phyloP scores from a whole-genome alignment of 2,113 vertebrate species.

The Chionodraco myersi region DNA sequence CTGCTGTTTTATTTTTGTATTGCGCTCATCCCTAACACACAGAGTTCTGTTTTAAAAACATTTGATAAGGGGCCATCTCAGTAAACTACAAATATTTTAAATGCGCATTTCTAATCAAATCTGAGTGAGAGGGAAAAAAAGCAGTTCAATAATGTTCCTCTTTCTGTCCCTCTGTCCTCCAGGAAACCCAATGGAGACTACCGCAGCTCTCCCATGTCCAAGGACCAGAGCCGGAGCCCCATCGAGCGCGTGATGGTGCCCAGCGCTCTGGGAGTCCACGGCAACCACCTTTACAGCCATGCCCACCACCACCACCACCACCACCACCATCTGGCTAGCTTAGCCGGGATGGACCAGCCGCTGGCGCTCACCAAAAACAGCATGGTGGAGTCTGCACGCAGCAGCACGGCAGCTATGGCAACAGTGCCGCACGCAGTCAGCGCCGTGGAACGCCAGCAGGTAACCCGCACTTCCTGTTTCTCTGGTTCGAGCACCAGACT shows the following conservation, averaged over 20 bases:
- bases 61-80: no score
- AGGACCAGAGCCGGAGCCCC: conserved; percentile 94
- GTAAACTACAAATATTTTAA: no score
- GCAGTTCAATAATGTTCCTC: not conserved
- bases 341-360: conserved; percentile 93
- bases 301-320: conserved; percentile 81
- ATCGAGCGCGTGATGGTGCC: conserved; percentile 89
- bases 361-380: conserved; percentile 97
- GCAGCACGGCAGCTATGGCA: conserved; percentile 72
- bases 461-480: conserved; percentile 62
- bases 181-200: conserved; percentile 95
- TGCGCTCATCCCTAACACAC: not conserved
- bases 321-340: conserved; percentile 88
- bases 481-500: not conserved
- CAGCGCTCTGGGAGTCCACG: conserved; percentile 85
- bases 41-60: not conserved
- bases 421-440: conserved; percentile 84
- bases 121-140: no score
- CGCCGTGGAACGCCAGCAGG: conserved; percentile 94
- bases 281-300: conserved; percentile 88
- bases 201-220: conserved; percentile 76
- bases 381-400: conserved; percentile 86
- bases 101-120: not conserved
- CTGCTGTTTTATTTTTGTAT: not conserved
- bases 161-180: conserved; percentile 22